phyloP scores from a whole-genome alignment of 2,888 invertebrate genomes.

The Xestoiulus laeticollis region DNA sequence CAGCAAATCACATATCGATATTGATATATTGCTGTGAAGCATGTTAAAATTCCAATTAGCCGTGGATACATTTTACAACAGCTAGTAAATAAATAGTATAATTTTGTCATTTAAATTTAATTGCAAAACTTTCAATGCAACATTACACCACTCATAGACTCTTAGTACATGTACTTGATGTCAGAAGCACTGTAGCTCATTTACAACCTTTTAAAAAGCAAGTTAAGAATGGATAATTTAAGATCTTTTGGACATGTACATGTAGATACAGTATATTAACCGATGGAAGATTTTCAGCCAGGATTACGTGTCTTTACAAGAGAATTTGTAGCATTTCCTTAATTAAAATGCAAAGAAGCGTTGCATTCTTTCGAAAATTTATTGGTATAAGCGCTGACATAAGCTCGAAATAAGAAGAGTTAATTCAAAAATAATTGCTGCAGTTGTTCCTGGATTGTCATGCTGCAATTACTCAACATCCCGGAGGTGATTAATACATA shows the following conservation, averaged over 20 bases:
- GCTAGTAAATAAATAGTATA: too few relatives aligned
- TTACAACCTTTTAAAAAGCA: too few relatives aligned
- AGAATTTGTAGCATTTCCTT: background rate
- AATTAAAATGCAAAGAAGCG: conserved; percentile 16
- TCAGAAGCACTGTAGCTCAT: too few relatives aligned
- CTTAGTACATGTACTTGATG: too few relatives aligned
- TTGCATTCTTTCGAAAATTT: background rate
- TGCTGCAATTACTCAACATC: conserved; percentile 14
- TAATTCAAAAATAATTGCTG: conserved; percentile 29
- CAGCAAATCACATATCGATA: background rate
- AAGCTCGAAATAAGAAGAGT: background rate
- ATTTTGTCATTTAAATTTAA: background rate
- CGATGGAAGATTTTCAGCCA: background rate
- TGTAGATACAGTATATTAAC: too few relatives aligned
- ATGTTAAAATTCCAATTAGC: background rate
- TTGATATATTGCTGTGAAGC: background rate
- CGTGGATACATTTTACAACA: too few relatives aligned
- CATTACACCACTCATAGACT: too few relatives aligned
- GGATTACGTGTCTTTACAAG: background rate
- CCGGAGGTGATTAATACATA: conserved; percentile 29
- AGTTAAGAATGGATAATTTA: background rate
- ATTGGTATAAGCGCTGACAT: background rate
- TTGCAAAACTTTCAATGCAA: background rate
- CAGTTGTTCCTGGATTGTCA: background rate
- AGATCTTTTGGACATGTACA: background rate